These are phyloP conservation scores for Amphimedon queenslandica DNA, from an alignment of 37 sponge, comb jelly and placozoan species.

Conservation along the genomic window DNA sequence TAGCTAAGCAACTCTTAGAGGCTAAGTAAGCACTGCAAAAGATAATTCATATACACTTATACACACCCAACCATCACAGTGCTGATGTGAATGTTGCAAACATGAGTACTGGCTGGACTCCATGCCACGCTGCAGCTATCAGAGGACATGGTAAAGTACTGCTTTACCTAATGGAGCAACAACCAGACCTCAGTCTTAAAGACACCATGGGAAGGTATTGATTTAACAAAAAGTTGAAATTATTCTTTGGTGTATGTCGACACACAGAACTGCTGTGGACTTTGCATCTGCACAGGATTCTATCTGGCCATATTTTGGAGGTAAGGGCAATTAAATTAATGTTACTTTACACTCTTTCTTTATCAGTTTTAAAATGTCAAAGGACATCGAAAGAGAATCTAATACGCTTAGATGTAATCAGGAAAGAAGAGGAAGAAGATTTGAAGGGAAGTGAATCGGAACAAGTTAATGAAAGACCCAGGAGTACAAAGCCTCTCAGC, in stretches of 20 bases:
- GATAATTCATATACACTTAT: background rate
- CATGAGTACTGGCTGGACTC: slow-evolving; percentile 59
- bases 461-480: too few species aligned
- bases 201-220: slow-evolving; percentile 54
- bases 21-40: slow-evolving; percentile 25
- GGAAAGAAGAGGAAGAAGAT: slow-evolving; percentile 5
- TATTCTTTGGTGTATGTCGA: background rate
- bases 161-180: slow-evolving; percentile 37
- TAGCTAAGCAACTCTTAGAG: slow-evolving; percentile 43
- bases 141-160: slow-evolving; percentile 76
- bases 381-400: slow-evolving; percentile 48
- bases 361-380: slow-evolving; percentile 31
- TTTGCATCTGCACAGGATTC: slow-evolving; percentile 62
- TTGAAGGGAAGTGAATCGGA: background rate
- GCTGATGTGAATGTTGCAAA: slow-evolving; percentile 64
- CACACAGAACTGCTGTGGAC: slow-evolving; percentile 51
- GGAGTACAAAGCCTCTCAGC: too few species aligned
- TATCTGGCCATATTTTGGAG: slow-evolving; percentile 63
- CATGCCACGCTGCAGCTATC: slow-evolving; percentile 77
- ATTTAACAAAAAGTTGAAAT: background rate
- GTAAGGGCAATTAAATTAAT: slow-evolving; percentile 6
- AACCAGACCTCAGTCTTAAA: slow-evolving; percentile 33
- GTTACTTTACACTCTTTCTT: too few species aligned
- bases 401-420: slow-evolving; percentile 36
- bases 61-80: slow-evolving; percentile 14